Evolutionary conservation across 2,113 vertebrate species (phyloP).

Genomic region (Vireo altiloquus): DNA sequence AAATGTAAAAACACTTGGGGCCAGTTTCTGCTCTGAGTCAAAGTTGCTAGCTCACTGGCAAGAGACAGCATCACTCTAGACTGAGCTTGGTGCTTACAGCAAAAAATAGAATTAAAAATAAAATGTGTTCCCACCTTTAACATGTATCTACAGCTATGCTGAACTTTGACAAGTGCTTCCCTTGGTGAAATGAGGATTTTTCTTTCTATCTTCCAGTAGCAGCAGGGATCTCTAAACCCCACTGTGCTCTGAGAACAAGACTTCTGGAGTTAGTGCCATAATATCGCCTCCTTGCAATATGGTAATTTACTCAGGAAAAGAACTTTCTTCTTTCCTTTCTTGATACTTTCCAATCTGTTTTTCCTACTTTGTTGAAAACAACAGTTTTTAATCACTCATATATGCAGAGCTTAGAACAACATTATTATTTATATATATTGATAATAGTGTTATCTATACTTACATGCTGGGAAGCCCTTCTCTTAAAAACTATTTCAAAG

Average conservation of each 20-base stretch:
- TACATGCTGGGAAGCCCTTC: background rate
- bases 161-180: slow-evolving; percentile 2
- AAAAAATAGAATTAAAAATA: background rate
- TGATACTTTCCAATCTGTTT: background rate
- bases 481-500: background rate
- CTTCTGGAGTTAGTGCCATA: background rate
- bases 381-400: background rate
- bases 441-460: background rate
- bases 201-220: background rate
- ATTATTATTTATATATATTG: background rate
- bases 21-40: background rate
- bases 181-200: background rate
- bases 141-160: background rate
- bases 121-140: background rate
- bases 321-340: background rate
- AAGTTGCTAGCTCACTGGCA: background rate
- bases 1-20: background rate
- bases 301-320: background rate
- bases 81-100: background rate
- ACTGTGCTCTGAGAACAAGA: background rate
- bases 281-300: background rate
- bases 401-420: background rate
- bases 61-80: background rate
- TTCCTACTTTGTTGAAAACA: background rate
- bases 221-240: background rate